These are phyloP conservation scores for Clarias gariepinus DNA, from an alignment of 2,113 vertebrate genomes.

Conservation along the genomic window DNA sequence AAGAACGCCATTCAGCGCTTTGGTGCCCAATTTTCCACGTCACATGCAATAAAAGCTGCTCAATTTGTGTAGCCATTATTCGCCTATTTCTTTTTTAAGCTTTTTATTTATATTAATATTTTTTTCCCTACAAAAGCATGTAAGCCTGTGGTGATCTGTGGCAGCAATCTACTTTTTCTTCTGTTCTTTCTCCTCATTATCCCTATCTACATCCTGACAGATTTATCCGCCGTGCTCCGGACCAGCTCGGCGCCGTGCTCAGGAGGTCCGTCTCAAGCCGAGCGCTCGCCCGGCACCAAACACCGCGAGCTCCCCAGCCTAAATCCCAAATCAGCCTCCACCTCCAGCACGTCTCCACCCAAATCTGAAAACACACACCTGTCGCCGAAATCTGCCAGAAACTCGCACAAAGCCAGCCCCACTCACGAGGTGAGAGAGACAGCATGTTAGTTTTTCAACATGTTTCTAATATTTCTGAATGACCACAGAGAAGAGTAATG, in stretches of 20 bases:
- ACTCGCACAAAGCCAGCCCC: slow-evolving; percentile 83
- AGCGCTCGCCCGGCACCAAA: slow-evolving; percentile 69
- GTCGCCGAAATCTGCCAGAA: slow-evolving; percentile 67
- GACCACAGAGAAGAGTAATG: background rate
- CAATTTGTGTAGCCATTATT: background rate
- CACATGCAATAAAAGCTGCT: background rate
- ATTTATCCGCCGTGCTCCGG: slow-evolving; percentile 67
- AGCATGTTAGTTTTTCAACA: background rate
- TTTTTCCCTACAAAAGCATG: slow-evolving; percentile 2
- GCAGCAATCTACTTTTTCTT: background rate
- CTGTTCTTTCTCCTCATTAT: background rate
- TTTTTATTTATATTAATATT: background rate
- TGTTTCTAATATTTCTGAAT: background rate
- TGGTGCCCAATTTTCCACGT: background rate
- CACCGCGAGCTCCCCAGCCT: slow-evolving; percentile 74
- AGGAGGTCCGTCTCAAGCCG: slow-evolving; percentile 62
- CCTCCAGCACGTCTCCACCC: slow-evolving; percentile 64
- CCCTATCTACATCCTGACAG: slow-evolving; percentile 48
- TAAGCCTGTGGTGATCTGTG: background rate
- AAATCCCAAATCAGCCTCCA: slow-evolving; percentile 71
- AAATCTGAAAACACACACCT: slow-evolving; percentile 71
- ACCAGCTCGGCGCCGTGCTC: slow-evolving; percentile 66
- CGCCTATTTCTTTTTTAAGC: background rate
- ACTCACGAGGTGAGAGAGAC: slow-evolving; percentile 85
- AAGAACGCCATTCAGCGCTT: background rate